These are phyloP conservation scores for Alcedo atthis DNA, from an alignment of 2,797 vertebrate species.

Conservation along the genomic window DNA sequence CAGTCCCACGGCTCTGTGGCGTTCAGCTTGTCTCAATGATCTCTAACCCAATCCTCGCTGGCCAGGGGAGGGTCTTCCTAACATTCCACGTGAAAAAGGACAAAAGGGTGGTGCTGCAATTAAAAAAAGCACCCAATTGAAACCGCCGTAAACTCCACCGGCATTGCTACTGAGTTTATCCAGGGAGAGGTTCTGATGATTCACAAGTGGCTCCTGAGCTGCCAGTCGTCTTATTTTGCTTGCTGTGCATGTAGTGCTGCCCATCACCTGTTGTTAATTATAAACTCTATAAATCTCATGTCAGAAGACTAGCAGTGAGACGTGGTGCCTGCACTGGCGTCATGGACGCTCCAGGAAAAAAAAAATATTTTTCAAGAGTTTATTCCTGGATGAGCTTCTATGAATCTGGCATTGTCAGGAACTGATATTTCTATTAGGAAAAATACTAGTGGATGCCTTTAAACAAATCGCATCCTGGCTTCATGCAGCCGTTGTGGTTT, in stretches of 20 bases:
- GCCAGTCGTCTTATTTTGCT: conserved; percentile 17
- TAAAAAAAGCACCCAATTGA: neutral
- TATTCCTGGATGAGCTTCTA: conserved; percentile 33
- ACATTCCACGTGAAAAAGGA: neutral
- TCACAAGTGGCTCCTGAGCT: conserved; percentile 27
- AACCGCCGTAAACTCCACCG: neutral
- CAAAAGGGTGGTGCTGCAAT: neutral
- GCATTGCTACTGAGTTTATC: conserved; percentile 8
- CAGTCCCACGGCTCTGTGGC: no score
- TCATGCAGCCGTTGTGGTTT: conserved; percentile 6
- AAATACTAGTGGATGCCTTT: conserved; percentile 35
- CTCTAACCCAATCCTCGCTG: no score
- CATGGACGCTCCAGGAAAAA: conserved; percentile 31
- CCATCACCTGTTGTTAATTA: conserved; percentile 68
- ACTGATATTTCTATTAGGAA: conserved; percentile 57
- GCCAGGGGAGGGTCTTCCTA: neutral
- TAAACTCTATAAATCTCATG: conserved; percentile 58
- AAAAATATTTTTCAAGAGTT: conserved; percentile 25
- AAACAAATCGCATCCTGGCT: conserved; percentile 44
- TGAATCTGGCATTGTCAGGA: conserved; percentile 18
- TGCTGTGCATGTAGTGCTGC: conserved; percentile 1
- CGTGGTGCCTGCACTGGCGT: neutral
- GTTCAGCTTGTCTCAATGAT: no score
- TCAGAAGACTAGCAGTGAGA: conserved; percentile 7
- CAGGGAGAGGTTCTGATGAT: conserved; percentile 35